Evolutionary conservation across 1,140 invertebrate species (phyloP).

Genomic region (Drosophila truncata): DNA sequence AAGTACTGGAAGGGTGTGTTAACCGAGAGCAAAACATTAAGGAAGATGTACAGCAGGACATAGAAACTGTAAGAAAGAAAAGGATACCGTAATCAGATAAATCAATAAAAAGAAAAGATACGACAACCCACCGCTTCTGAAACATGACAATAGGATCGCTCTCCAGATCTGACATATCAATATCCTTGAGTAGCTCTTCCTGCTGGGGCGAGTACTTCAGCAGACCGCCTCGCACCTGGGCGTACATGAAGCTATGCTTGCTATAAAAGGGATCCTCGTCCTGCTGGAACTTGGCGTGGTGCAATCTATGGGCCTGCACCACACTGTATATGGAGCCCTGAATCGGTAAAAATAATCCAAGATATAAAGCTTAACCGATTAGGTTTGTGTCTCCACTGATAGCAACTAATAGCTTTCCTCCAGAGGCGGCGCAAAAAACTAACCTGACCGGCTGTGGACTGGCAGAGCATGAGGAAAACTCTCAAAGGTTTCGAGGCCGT

Average conservation of each 20-base stretch:
- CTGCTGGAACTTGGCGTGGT: conserved; percentile 95
- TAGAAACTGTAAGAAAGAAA: conserved; percentile 87
- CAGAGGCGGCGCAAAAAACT: conserved; percentile 61
- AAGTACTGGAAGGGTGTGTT: conserved; percentile 92
- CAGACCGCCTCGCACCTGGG: conserved; percentile 91
- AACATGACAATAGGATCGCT: conserved; percentile 94
- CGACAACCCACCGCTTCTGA: conserved; percentile 89
- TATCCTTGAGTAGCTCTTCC: conserved; percentile 88
- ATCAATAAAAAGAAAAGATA: too few relatives aligned
- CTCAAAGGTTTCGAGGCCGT: conserved; percentile 90
- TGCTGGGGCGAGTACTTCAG: conserved; percentile 90
- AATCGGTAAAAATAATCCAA: not conserved
- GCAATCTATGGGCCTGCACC: conserved; percentile 93
- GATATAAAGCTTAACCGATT: not conserved
- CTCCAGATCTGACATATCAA: conserved; percentile 95
- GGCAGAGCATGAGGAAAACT: conserved; percentile 91
- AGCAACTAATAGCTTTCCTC: conserved; percentile 26
- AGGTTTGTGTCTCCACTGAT: conserved; percentile 56
- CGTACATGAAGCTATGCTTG: conserved; percentile 93
- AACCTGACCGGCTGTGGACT: conserved; percentile 94
- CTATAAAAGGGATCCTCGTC: conserved; percentile 96
- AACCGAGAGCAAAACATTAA: conserved; percentile 90
- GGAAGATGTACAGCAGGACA: conserved; percentile 88
- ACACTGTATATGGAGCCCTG: conserved; percentile 91
- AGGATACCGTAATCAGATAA: not conserved